Base-by-base conservation (phyloP, 2,113 vertebrate genomes). In the Sinocyclocheilus anshuiensis region DNA sequence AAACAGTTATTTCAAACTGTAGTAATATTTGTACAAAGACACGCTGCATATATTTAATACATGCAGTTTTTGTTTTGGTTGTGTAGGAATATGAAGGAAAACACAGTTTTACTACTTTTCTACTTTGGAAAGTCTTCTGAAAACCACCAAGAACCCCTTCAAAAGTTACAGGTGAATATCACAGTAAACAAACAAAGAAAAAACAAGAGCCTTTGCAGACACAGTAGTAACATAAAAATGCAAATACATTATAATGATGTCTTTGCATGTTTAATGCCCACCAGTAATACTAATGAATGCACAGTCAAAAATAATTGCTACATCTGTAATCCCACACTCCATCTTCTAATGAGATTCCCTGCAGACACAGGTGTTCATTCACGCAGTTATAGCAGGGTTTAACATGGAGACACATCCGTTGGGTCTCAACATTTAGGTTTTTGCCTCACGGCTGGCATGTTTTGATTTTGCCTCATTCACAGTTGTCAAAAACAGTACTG, bases 401-500 rank as follows among this genome's bases (percentile, higher is more conserved):
- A 78, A 85, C 76, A 69, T 39, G 65, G 29, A 57, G 39, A 79
- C 76, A 67, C 76, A 50, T 79, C 29, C 20, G 6, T 24, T 61
- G 16, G 18, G 12, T 11, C 45, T 42, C 15, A 61, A 84, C 26
- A 69, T 85, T 74, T 82, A 69, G 71, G 57, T 71, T 77, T 67
- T n/a, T 45, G 24, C 57, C 42, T 65, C 39, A 59, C 15, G 20
- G 24, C 55, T 81, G 77, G 61, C 79, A 85, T 45, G 77, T 65
- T 87, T 88, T 57, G 57, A 88, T 88, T 85, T 67, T 45, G 36
- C 15, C 55, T 85, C 57, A 81, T 83, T 71, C 69, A 69, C 39
- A 85, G 83, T 76, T 81, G 59, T 88, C 83, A 85, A 26, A 61
- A 69, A 18, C 57, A 42, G 42, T 42, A 65, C 15, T 10, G 24